Evolutionary conservation across 2,888 invertebrate species (phyloP).

Genomic region (Noctuana brunneofusca): DNA sequence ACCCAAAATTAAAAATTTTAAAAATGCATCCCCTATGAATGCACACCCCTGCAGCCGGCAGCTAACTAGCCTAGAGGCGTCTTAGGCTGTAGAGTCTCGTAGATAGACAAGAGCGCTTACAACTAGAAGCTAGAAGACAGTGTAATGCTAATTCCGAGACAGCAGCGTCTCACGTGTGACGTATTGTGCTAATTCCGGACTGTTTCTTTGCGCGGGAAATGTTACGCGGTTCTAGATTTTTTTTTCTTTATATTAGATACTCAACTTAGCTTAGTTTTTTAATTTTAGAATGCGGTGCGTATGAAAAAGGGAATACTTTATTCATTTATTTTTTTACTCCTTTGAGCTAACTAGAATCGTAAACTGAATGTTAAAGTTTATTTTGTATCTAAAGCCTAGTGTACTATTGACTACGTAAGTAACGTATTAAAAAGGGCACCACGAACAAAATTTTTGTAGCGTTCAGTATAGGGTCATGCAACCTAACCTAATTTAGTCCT

Average conservation of each 20-base stretch:
- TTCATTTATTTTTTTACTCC: too few species aligned
- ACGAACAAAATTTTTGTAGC: too few species aligned
- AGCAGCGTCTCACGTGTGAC: neutral
- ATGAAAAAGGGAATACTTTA: too few species aligned
- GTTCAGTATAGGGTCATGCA: too few species aligned
- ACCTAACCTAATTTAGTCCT: too few species aligned
- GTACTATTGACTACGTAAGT: too few species aligned
- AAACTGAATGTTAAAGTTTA: too few species aligned
- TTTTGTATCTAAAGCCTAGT: too few species aligned
- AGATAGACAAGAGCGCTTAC: conserved; percentile 7
- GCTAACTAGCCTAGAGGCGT: conserved; percentile 12
- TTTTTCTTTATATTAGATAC: neutral
- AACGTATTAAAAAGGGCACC: too few species aligned
- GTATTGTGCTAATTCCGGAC: conserved; percentile 16
- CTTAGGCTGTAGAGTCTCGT: neutral
- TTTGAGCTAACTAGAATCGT: too few species aligned
- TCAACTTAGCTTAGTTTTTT: neutral
- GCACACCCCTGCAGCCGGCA: neutral
- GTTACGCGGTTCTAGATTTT: neutral
- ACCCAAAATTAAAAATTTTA: conserved; percentile 6
- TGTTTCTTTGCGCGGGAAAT: neutral
- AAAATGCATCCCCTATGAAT: conserved; percentile 4
- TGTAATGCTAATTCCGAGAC: conserved; percentile 23
- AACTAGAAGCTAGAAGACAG: conserved; percentile 8
- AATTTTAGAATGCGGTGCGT: neutral